These are phyloP conservation scores for Metaphire vulgaris DNA, from an alignment of 1,140 invertebrate species.

Conservation along the genomic window DNA sequence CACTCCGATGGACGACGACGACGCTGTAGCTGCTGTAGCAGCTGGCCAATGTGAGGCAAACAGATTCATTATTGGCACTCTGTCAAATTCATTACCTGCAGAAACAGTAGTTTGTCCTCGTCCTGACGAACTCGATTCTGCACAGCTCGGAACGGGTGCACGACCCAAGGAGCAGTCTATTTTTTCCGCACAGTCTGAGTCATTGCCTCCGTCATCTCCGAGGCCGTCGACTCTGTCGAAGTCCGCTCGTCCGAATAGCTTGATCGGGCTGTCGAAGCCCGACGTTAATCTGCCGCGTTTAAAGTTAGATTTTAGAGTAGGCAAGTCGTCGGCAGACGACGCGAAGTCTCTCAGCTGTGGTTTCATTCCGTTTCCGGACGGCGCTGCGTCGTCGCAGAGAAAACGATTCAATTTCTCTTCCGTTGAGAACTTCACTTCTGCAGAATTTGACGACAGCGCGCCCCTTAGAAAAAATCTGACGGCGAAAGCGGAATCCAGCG, in stretches of 20 bases:
- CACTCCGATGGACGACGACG: background rate
- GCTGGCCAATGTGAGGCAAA: background rate
- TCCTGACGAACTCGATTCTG: no score
- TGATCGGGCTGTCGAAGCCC: slow-evolving; percentile 38
- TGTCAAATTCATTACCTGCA: no score
- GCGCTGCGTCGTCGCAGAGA: background rate
- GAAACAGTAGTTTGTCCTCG: no score
- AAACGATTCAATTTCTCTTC: background rate
- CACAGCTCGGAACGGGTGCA: slow-evolving; percentile 30
- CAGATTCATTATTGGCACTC: background rate
- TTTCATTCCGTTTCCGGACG: background rate
- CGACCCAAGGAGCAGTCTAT: slow-evolving; percentile 39
- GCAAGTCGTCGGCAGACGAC: no score
- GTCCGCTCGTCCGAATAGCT: slow-evolving; percentile 36
- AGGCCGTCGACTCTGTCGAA: background rate
- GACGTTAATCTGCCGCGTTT: background rate
- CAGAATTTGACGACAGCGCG: no score
- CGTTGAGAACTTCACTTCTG: background rate
- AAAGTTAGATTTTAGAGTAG: no score
- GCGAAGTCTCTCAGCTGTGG: no score
- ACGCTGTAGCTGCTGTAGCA: background rate
- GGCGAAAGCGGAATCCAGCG: background rate
- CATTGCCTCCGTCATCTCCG: slow-evolving; percentile 9
- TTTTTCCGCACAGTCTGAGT: no score
- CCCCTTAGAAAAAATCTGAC: no score